Base-by-base conservation (phyloP, 1,140 invertebrate genomes). In the Drosophila pseudoobscura region DNA sequence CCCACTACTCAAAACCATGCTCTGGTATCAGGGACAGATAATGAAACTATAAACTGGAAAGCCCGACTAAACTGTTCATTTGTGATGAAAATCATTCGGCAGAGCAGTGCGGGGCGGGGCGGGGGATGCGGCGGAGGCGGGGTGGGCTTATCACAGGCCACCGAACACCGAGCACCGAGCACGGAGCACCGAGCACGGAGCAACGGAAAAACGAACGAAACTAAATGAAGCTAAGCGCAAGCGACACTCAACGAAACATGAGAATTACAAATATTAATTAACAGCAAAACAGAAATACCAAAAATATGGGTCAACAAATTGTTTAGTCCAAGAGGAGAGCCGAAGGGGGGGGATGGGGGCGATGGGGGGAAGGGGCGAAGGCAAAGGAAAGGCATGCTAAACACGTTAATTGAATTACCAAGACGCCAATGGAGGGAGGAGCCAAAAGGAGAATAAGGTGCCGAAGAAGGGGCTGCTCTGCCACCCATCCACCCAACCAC, bases 391-490 rank as follows among this genome's bases (percentile, higher is more conserved):
- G 51, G 65, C 29, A 50, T 47, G 51, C 39, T 60, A 55, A 47
- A 59, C 53, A 80, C 71, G 77, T 80, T 80, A 80, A 80, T 80
- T 79, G 55, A 79, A 80, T 80, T 76, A 79, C 59, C 54, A 71
- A 74, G 75, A 68, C 41, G 70, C 26, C 54, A 61, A 59, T 71
- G 55, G 46, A 61, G 45, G 45, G 35, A 13, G 35, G 11, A 13
- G 35, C 35, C 35, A 13, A 39, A 39, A 5, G 35, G 35, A 11
- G 35, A 39, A 39, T 39, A 39, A 39, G 35, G 4, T 39, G 35
- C 35, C 35, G 53, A 55, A 55, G 31, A 75, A 55, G 65, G 62
- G 58, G 35, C 29, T 22, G 54, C 22, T 13, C 54, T n/a, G 54
- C 54, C 8, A 31, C 1, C 35, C 35, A 45, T 13, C 26, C 54